Evolutionary conservation across 1,140 invertebrate species (phyloP), one percentile per base, ranked within the genome.

Genomic region (Eciton burchellii): DNA sequence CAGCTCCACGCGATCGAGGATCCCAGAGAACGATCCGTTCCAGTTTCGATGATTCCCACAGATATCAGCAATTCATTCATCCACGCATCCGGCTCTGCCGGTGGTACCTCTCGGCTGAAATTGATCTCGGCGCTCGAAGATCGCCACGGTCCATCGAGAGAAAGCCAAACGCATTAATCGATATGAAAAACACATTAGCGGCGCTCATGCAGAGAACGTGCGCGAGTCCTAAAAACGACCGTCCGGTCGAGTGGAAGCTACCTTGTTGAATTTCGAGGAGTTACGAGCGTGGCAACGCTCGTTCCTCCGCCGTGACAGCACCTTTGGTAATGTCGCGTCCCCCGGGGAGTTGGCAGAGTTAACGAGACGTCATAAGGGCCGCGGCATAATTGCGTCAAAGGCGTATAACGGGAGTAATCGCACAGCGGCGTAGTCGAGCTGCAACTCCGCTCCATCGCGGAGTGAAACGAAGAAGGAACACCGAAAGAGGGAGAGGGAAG

Each of bases 321-420:
- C 52, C 11, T 60, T 81, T 26, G 68, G 49, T 81, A 83, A 87
- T 62, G 65, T 72, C 62, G 63, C 66, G 41, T 49, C 49, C 73
- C 73, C 60, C 81, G 47, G 60, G 68, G 84, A 82, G 70, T 84
- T 83, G 77, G 79, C 47, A 56, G 77, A 85, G 82, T 90, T 91
- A 91, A 91, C 87, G 88, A 91, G 87, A 88, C 83, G 81, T 88
- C 85, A 87, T 91, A 90, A 91, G 89, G 81, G 85, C 88, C 83
- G 63, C 47, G 68, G 72, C 60, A 87, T 91, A 91, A 91, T 91
- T 91, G 89, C 88, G 88, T 91, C 85, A 91, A 89, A 89, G 82
- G 83, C 83, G 84, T 88, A 88, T 90, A 90, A 90, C 87, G 77
- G 74, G 86, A 87, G 83, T 90, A 88, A 91, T 91, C 88, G 88